Evolutionary conservation across 2,113 vertebrate genomes (phyloP), one percentile per base, ranked within the genome.

Genomic region (Pholis gunnellus): DNA sequence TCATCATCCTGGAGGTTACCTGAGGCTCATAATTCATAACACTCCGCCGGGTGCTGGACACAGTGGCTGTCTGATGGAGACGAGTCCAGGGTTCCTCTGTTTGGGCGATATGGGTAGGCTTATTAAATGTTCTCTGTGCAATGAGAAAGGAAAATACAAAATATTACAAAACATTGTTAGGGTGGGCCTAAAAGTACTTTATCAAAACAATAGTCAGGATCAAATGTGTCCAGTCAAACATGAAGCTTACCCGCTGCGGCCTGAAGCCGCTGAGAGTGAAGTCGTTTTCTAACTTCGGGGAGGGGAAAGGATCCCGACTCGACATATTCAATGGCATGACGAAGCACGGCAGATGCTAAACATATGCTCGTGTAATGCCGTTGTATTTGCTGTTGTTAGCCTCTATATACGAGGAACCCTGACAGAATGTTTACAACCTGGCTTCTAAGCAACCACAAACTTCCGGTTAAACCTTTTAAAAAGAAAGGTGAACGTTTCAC

Each of bases 31-130:
- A 46, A 64, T 93, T 87, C 57, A 65, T 81, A 2, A 77, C 74
- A 25, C 89, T 93, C 66, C 90, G 86, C 36, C 77, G 91, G 46
- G 64, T 87, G 84, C 96, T 96, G 73, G 94, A 82, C 18, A 82
- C 0, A 0, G 96, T 97, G 6, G 86, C 78, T 5, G 72, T 59
- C 25, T 92, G 79, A 57, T 90, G 84, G 22, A 97, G 95, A 13
- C 93, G 95, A 68, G 85, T 90, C 97, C 97, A 97, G 0, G 97
- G 96, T n/a, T 96, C 93, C 29, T 95, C 94, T 9, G 91, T 93
- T 70, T 97, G 96, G 34, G 92, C 92, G 1, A 96, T 68, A 66
- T 96, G 95, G 29, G 85, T 73, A 7, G 95, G 95, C 64, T 87
- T 94, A 34, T 83, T 57, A 59, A 11, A 83, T 0, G 68, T 27